Percentiles rank a stretch among this genome's conserved stretches.
phyloP scores from a whole-genome alignment of 2,797 vertebrate genomes.

The Periophthalmus magnuspinnatus region DNA sequence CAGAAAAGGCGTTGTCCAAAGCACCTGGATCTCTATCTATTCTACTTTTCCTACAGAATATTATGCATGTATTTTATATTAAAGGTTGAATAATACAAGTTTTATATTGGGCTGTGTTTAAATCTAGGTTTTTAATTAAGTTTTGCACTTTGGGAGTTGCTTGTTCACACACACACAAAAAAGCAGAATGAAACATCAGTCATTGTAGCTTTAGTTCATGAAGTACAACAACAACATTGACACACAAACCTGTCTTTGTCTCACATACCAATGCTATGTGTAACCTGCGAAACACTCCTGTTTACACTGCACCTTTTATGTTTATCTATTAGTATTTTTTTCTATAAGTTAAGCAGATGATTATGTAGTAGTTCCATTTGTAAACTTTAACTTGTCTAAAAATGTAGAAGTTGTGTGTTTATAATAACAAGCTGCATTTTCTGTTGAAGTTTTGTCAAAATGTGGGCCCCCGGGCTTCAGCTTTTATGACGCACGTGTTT shows the following conservation, averaged over 20 bases:
- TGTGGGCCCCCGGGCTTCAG: not conserved
- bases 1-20: constrained; percentile 48
- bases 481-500: not conserved
- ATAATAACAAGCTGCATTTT: not conserved
- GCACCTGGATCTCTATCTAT: not conserved
- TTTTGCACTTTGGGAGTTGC: not conserved
- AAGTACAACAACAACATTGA: not conserved
- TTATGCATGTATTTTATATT: not conserved
- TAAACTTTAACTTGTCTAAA: not conserved
- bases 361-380: not conserved
- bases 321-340: not conserved
- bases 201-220: not conserved
- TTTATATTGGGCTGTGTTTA: not conserved
- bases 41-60: not conserved
- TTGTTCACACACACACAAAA: not conserved
- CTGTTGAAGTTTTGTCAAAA: not conserved
- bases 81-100: not conserved
- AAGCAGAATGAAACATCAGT: not conserved
- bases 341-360: not conserved
- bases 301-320: not conserved
- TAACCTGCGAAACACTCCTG: not conserved
- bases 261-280: not conserved
- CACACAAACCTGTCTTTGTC: not conserved
- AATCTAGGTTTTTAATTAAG: not conserved
- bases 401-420: not conserved